Conservation (phyloP, 1,140 invertebrate species). For the Galleria mellonella region DNA sequence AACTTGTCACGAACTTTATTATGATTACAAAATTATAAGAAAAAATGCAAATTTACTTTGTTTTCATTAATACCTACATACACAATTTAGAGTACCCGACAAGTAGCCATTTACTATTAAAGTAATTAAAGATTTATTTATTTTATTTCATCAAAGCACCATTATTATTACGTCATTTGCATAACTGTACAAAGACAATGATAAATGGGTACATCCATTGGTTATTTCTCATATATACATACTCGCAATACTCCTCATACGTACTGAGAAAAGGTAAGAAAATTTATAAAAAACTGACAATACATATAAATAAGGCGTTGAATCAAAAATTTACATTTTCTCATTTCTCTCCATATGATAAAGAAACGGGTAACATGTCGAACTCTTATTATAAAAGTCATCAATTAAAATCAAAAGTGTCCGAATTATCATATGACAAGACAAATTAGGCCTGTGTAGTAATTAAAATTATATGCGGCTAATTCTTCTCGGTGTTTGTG, state of each 20-base stretch:
- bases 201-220: no score
- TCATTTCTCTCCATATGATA: conserved; percentile 3
- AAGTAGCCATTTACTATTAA: neutral
- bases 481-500: conserved; percentile 23
- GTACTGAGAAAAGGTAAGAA: no score
- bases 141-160: neutral
- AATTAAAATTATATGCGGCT: conserved; percentile 27
- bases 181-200: no score
- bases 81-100: neutral
- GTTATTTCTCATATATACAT: no score
- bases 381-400: conserved; percentile 15
- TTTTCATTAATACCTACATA: neutral
- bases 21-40: conserved; percentile 4
- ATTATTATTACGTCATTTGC: no score
- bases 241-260: no score
- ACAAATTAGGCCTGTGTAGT: conserved; percentile 6
- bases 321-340: neutral
- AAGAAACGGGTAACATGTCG: conserved; percentile 1
- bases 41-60: neutral
- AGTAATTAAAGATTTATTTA: neutral
- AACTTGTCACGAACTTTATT: conserved; percentile 4
- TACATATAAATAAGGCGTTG: no score
- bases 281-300: no score
- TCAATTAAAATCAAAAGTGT: conserved; percentile 25
- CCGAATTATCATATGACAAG: conserved; percentile 7